These are phyloP conservation scores for Amiota communis DNA, from an alignment of 2,888 invertebrate genomes.

Conservation along the genomic window DNA sequence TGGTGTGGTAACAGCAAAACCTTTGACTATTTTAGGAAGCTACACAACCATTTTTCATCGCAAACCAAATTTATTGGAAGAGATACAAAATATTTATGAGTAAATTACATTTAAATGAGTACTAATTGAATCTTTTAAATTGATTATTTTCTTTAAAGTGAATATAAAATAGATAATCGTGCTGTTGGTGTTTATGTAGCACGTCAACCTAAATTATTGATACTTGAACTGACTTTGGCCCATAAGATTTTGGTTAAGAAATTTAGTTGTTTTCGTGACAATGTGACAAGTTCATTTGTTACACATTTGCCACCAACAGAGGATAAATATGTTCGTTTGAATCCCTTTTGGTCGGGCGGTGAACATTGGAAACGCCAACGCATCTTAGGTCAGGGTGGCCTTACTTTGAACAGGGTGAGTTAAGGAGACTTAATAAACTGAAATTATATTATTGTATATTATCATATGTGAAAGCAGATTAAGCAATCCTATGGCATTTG, in stretches of 20 bases:
- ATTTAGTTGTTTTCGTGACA: constrained; percentile 69
- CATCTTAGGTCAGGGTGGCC: constrained; percentile 72
- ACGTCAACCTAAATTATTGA: constrained; percentile 67
- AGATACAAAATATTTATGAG: constrained; percentile 54
- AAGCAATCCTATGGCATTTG: constrained; percentile 58
- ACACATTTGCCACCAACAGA: constrained; percentile 37
- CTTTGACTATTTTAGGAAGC: constrained; percentile 68
- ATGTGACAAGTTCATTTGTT: constrained; percentile 53
- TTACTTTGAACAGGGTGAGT: constrained; percentile 73
- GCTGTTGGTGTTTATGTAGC: constrained; percentile 72
- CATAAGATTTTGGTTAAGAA: constrained; percentile 71
- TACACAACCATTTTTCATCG: constrained; percentile 52
- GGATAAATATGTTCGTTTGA: constrained; percentile 49
- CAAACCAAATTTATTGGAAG: constrained; percentile 43
- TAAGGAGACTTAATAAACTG: neutral
- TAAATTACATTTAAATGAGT: constrained; percentile 23
- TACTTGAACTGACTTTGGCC: constrained; percentile 71
- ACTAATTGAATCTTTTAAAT: neutral
- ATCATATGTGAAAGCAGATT: constrained; percentile 25
- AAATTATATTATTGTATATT: neutral
- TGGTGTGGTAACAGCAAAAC: constrained; percentile 68
- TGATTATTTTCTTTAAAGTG: constrained; percentile 44
- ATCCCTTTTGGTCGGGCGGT: constrained; percentile 55
- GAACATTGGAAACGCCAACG: constrained; percentile 73
- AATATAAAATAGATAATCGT: constrained; percentile 60